Evolutionary conservation across 2,113 vertebrate species (phyloP).

Genomic region (Mus spicilegus): DNA sequence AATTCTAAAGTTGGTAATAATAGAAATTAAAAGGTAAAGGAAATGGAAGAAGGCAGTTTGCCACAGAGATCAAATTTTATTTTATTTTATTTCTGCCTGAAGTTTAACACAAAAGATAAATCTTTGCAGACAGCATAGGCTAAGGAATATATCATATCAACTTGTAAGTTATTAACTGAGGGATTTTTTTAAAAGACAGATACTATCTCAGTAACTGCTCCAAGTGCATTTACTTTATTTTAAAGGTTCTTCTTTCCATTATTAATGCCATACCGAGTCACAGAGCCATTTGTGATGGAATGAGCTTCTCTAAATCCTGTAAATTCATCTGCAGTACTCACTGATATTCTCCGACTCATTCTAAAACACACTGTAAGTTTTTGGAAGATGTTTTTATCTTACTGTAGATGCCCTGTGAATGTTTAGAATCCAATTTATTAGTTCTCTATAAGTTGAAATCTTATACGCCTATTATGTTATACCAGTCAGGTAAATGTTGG

Average conservation of each 20-base stretch:
- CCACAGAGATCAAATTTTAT: constrained; percentile 76
- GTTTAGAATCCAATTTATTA: constrained; percentile 81
- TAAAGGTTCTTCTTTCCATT: constrained; percentile 80
- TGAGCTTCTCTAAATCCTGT: constrained; percentile 54
- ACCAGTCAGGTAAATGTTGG: constrained; percentile 44
- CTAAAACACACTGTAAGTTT: constrained; percentile 75
- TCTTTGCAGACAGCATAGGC: constrained; percentile 64
- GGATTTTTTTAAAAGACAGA: constrained; percentile 57
- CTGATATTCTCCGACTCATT: constrained; percentile 57
- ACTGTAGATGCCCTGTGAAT: constrained; percentile 49
- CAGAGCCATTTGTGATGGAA: constrained; percentile 58
- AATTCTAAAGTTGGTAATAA: constrained; percentile 73
- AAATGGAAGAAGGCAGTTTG: constrained; percentile 67
- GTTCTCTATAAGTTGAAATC: constrained; percentile 70
- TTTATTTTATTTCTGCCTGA: constrained; percentile 74
- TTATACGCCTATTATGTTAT: constrained; percentile 65
- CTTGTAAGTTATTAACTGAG: constrained; percentile 65
- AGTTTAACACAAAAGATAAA: constrained; percentile 78
- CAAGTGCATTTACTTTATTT: constrained; percentile 76
- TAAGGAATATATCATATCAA: constrained; percentile 70
- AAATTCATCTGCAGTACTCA: constrained; percentile 67
- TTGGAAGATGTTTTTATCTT: constrained; percentile 78
- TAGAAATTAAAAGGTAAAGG: constrained; percentile 79
- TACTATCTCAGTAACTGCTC: constrained; percentile 68
- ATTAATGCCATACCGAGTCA: constrained; percentile 75